Percentiles rank a stretch among this genome's conserved stretches.
These are phyloP conservation scores for Sus cebifrons DNA, from an alignment of 2,797 vertebrate species.

Conservation along the genomic window DNA sequence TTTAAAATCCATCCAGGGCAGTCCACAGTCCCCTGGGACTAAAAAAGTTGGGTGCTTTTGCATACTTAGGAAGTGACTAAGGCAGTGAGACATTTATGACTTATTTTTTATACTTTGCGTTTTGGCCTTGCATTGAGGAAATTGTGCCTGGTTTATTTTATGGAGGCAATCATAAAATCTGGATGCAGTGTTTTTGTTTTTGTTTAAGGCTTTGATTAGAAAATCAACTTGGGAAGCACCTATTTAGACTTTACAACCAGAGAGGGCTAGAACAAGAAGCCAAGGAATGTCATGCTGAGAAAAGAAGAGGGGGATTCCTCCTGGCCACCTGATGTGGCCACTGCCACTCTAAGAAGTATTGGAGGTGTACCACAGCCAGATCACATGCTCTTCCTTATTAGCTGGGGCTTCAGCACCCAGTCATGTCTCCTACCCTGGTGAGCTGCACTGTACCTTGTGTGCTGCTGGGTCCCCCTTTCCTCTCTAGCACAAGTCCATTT, in stretches of 20 bases:
- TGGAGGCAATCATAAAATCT: slow-evolving; percentile 22
- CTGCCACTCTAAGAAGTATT: background rate
- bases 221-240: slow-evolving; percentile 24
- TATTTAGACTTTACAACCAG: background rate
- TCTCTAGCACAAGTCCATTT: background rate
- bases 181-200: background rate
- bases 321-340: background rate
- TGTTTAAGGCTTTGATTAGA: slow-evolving; percentile 43
- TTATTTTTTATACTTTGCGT: background rate
- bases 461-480: background rate
- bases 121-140: background rate
- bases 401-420: background rate
- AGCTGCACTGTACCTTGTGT: background rate
- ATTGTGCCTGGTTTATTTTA: slow-evolving; percentile 20
- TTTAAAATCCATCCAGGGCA: background rate
- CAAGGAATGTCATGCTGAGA: background rate
- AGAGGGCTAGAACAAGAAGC: background rate
- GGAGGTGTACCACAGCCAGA: background rate
- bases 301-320: background rate
- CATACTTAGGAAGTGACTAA: slow-evolving; percentile 15
- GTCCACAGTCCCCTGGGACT: background rate
- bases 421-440: background rate
- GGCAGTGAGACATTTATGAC: background rate
- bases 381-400: background rate
- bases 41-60: slow-evolving; percentile 18